phyloP scores from a whole-genome alignment of 1,140 invertebrate genomes.

The Aplysia californica region DNA sequence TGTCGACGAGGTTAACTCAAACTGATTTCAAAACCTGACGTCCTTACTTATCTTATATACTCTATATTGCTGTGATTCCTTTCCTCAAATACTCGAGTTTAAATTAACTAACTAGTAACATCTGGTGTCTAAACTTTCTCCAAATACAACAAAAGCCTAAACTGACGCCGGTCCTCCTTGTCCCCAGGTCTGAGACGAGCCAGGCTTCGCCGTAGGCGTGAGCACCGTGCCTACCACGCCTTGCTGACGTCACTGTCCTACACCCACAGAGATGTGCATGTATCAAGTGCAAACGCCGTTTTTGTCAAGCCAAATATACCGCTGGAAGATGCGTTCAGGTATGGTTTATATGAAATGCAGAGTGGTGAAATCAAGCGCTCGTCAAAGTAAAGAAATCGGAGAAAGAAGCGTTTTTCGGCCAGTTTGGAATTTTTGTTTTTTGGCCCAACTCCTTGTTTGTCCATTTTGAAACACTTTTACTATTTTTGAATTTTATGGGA shows the following conservation, averaged over 20 bases:
- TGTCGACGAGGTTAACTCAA: no score
- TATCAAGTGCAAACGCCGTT: not conserved
- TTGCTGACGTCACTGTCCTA: not conserved
- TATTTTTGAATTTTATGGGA: no score
- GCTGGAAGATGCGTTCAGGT: constrained; percentile 1
- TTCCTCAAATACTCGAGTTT: not conserved
- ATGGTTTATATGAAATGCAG: not conserved
- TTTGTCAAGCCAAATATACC: constrained; percentile 59
- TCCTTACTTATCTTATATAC: no score
- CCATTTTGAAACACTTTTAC: no score
- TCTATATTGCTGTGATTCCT: no score
- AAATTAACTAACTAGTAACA: not conserved
- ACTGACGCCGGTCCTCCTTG: not conserved
- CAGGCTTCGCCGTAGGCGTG: not conserved
- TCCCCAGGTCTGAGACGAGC: not conserved
- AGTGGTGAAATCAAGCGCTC: no score
- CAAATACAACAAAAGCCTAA: not conserved
- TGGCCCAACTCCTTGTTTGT: no score
- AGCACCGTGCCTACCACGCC: not conserved
- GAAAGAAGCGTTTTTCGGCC: no score
- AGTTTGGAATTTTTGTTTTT: no score
- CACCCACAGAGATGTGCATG: not conserved
- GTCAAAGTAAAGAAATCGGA: no score
- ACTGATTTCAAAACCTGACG: no score
- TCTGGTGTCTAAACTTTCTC: not conserved